Conservation (phyloP, 2,113 vertebrate genomes). For the Takifugu flavidus region DNA sequence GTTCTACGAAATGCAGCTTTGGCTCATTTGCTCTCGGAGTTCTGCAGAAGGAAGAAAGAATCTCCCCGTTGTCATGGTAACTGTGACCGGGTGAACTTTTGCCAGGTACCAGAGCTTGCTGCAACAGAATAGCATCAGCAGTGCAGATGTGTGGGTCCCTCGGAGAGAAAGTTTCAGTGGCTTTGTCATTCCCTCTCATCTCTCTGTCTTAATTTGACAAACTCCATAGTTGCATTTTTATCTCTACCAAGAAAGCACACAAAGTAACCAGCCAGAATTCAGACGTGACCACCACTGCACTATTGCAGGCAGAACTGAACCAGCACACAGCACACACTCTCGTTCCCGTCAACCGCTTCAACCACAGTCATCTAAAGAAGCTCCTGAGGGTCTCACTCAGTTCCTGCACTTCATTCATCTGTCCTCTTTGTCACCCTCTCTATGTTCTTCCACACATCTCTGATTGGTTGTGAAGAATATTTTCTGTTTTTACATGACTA, state of each 20-base stretch:
- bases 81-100: conserved; percentile 61
- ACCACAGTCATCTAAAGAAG: too few species aligned
- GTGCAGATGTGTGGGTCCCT: neutral
- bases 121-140: conserved; percentile 31
- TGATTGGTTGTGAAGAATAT: neutral
- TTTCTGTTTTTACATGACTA: too few species aligned
- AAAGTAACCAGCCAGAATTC: too few species aligned
- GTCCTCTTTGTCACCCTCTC: neutral
- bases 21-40: neutral
- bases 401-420: neutral
- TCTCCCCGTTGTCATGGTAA: conserved; percentile 64
- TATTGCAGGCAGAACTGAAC: too few species aligned
- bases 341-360: too few species aligned
- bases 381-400: neutral
- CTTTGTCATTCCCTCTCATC: conserved; percentile 9
- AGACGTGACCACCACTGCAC: too few species aligned
- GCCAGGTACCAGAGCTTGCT: conserved; percentile 63
- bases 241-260: too few species aligned
- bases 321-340: too few species aligned
- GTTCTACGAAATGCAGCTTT: too few species aligned
- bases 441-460: neutral
- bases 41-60: conserved; percentile 40
- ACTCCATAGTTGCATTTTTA: too few species aligned
- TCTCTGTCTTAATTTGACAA: neutral
- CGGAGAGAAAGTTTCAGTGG: conserved; percentile 48